Conservation (phyloP, 2,797 vertebrate species). For the Gymnocypris eckloni region DNA sequence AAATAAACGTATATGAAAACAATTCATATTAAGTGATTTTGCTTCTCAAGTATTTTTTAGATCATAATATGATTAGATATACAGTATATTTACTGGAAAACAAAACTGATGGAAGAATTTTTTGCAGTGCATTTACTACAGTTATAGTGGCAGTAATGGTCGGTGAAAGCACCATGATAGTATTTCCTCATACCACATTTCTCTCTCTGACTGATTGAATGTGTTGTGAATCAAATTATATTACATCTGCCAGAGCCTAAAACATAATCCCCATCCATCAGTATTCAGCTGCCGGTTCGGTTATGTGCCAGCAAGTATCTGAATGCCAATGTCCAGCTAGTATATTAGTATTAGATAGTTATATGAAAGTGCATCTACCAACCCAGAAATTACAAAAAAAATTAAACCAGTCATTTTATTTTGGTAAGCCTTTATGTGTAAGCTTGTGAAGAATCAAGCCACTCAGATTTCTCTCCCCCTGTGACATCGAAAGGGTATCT, state of each 20-base stretch:
- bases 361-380: background rate
- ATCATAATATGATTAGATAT: background rate
- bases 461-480: no score
- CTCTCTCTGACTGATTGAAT: background rate
- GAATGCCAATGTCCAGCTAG: background rate
- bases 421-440: no score
- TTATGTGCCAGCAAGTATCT: background rate
- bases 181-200: background rate
- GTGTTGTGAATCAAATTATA: background rate
- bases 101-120: background rate
- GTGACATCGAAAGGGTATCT: no score
- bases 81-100: background rate
- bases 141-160: background rate
- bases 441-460: no score
- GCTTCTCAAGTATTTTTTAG: background rate
- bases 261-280: conserved; percentile 1
- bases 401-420: no score
- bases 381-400: no score
- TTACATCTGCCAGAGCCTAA: background rate
- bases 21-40: background rate
- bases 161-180: background rate
- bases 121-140: background rate
- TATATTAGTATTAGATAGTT: background rate
- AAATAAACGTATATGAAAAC: background rate
- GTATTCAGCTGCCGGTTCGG: background rate